These are phyloP conservation scores for Lordiphosa mommai DNA, from an alignment of 1,140 invertebrate species.

Conservation along the genomic window DNA sequence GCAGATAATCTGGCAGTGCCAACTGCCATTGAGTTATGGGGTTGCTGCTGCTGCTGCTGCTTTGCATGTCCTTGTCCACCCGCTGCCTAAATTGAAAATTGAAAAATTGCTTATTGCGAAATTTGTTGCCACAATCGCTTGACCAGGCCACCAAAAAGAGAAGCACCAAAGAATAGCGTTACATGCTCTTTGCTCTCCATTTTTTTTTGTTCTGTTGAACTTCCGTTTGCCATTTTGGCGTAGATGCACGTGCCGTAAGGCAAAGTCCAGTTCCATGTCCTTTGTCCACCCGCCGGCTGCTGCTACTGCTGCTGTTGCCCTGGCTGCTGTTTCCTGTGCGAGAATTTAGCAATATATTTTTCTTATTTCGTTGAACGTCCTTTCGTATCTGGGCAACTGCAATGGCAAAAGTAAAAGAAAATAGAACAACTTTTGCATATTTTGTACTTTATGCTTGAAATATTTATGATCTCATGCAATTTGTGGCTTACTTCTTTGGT, in stretches of 20 bases:
- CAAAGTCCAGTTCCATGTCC: slow-evolving; percentile 20
- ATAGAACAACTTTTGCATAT: slow-evolving; percentile 73
- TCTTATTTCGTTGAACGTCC: slow-evolving; percentile 63
- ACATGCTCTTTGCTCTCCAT: slow-evolving; percentile 65
- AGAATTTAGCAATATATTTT: slow-evolving; percentile 72
- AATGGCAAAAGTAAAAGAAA: slow-evolving; percentile 42
- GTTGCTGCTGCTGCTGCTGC: slow-evolving; percentile 19
- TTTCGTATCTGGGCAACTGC: slow-evolving; percentile 41
- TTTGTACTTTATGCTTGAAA: slow-evolving; percentile 78
- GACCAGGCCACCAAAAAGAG: slow-evolving; percentile 33
- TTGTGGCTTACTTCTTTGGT: slow-evolving; percentile 71
- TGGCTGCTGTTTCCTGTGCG: slow-evolving; percentile 47
- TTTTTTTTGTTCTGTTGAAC: slow-evolving; percentile 62
- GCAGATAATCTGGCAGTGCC: slow-evolving; percentile 18
- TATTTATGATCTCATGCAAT: slow-evolving; percentile 78
- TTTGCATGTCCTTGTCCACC: slow-evolving; percentile 56
- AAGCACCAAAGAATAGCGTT: slow-evolving; percentile 37
- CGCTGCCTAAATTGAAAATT: slow-evolving; percentile 72
- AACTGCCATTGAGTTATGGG: slow-evolving; percentile 34
- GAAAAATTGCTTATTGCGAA: slow-evolving; percentile 76
- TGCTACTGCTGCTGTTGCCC: slow-evolving; percentile 24
- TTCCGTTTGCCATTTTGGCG: slow-evolving; percentile 64
- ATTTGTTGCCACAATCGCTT: slow-evolving; percentile 74
- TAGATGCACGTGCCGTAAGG: slow-evolving; percentile 61
- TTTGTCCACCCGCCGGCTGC: slow-evolving; percentile 31